Base-by-base conservation (phyloP, 2,113 vertebrate species). In the Emydura subglobosa region DNA sequence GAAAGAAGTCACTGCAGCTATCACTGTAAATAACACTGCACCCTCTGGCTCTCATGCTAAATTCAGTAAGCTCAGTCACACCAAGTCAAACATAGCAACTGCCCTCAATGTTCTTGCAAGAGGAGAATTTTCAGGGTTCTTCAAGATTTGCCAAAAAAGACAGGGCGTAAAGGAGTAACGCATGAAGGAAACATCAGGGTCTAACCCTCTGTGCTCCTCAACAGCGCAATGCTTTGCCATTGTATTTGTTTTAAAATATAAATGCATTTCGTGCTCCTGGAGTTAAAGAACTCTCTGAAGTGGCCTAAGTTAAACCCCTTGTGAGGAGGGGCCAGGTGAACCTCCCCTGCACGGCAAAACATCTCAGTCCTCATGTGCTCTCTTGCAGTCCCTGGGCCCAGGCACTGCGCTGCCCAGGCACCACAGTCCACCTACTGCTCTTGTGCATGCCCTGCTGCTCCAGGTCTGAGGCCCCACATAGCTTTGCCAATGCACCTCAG, bases 101-200 rank as follows among this genome's bases (percentile, higher is more conserved):
- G 85, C 89, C 87, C 86, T 76, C 87, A 21, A 16, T 47, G n/a
- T 29, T 72, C 93, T 87, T 91, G 85, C 79, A 88, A 79, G 78
- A 91, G 50, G 76, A 87, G 54, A 87, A 55, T 44, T 92, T 72
- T 82, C 4, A 82, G 57, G 55, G 2, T 53, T 88, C 91, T 84
- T 61, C 4, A 72, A n/a, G 47, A 89, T 83, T 87, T 68, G 49
- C 39, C 92, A 81, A 84, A 88, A 86, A 19, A 53, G 39, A 34
- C 82, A 76, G 78, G 89, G 91, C 39, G 25, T 57, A 13, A 1
- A 91, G 51, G 42, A 61, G 61, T 19, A 85, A 47, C 89, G 53
- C 34, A 87, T 47, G 74, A 34, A 13, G 42, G 65, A 24, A 74
- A 21, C 8, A 42, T 31, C 4, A 47, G 21, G 19, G 25, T 21